Percentiles rank a stretch among this genome's conserved stretches.
These are phyloP conservation scores for Callyntrura sp. DNA, from an alignment of 2,888 invertebrate species.

Conservation along the genomic window DNA sequence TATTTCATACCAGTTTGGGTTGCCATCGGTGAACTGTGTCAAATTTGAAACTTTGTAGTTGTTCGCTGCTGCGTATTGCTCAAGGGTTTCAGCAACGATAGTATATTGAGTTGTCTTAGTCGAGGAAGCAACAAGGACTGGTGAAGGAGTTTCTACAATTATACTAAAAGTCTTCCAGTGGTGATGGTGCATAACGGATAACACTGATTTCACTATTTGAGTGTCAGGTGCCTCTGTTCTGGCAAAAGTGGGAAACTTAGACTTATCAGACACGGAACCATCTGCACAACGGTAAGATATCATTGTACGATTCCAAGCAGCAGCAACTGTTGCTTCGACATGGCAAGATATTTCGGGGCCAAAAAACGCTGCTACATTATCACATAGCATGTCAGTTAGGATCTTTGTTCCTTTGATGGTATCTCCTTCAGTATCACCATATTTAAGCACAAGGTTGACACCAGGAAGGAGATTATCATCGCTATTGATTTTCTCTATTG, in stretches of 20 bases:
- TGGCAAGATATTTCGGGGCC: slow-evolving; percentile 98
- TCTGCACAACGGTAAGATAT: slow-evolving; percentile 99
- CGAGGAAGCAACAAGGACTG: slow-evolving; percentile 72
- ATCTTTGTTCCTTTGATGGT: slow-evolving; percentile 93
- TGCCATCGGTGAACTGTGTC: slow-evolving; percentile 89
- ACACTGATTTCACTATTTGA: slow-evolving; percentile 97
- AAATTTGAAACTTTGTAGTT: slow-evolving; percentile 95
- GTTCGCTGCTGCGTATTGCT: slow-evolving; percentile 90
- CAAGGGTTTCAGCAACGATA: slow-evolving; percentile 93
- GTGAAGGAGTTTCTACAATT: slow-evolving; percentile 88
- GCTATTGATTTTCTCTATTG: slow-evolving; percentile 91
- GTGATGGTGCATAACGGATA: slow-evolving; percentile 95
- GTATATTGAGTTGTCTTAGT: slow-evolving; percentile 89
- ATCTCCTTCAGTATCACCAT: slow-evolving; percentile 94
- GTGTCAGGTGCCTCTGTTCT: slow-evolving; percentile 97
- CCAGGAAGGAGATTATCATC: slow-evolving; percentile 90
- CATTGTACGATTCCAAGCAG: slow-evolving; percentile 98
- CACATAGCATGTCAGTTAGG: slow-evolving; percentile 96
- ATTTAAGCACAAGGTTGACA: slow-evolving; percentile 90
- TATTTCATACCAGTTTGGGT: slow-evolving; percentile 92
- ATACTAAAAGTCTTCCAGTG: slow-evolving; percentile 98
- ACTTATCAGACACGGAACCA: slow-evolving; percentile 91
- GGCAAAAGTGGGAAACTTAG: slow-evolving; percentile 93
- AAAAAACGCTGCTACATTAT: slow-evolving; percentile 96
- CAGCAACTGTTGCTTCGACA: slow-evolving; percentile 97